These are phyloP conservation scores for Nesoenas mayeri DNA, from an alignment of 2,113 vertebrate species.

Conservation along the genomic window DNA sequence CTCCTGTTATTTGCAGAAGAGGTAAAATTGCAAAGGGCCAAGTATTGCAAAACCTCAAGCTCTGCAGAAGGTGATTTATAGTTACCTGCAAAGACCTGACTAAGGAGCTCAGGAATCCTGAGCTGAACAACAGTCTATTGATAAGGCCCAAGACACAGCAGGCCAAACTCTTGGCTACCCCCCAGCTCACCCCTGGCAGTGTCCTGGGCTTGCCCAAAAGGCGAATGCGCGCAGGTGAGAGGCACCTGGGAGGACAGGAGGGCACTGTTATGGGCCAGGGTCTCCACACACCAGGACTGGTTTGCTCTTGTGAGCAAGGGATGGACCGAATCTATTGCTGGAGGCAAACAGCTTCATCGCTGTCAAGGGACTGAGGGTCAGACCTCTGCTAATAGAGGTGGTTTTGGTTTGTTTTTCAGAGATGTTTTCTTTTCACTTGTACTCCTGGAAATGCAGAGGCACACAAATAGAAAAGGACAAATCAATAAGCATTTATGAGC, in stretches of 20 bases:
- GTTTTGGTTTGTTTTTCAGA: background rate
- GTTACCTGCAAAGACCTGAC: constrained; percentile 54
- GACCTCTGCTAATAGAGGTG: background rate
- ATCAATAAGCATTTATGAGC: constrained; percentile 42
- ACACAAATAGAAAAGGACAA: constrained; percentile 38
- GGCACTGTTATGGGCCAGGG: background rate
- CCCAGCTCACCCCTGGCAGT: constrained; percentile 23
- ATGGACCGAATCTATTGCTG: background rate
- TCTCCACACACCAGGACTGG: background rate
- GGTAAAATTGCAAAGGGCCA: constrained; percentile 16
- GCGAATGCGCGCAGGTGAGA: background rate
- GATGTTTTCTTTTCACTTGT: constrained; percentile 3
- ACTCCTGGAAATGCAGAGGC: constrained; percentile 9
- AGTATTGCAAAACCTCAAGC: constrained; percentile 41
- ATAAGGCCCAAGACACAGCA: constrained; percentile 20
- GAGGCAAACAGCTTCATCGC: background rate
- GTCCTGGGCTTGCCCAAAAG: background rate
- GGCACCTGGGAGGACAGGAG: background rate
- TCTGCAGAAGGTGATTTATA: constrained; percentile 52
- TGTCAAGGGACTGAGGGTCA: background rate
- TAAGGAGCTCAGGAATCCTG: constrained; percentile 58
- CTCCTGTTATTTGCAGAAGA: constrained; percentile 36
- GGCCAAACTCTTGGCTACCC: constrained; percentile 46
- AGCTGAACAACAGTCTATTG: constrained; percentile 53
- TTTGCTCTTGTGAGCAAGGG: background rate